These are phyloP conservation scores for Pangasius sanitwongsei DNA, from an alignment of 2,797 vertebrate genomes.

Conservation along the genomic window DNA sequence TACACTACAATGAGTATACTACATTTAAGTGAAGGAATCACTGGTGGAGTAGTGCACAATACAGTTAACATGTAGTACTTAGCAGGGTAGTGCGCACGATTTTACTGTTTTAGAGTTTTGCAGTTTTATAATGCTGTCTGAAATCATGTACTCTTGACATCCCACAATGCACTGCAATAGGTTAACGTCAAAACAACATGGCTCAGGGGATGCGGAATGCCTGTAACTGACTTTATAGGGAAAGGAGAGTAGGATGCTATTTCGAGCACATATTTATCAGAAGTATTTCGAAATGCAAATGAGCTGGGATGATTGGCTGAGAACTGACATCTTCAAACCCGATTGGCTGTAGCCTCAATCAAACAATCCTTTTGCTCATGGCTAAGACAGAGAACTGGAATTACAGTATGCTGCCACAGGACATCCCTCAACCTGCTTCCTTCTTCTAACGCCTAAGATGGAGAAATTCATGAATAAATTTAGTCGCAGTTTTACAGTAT, in stretches of 20 bases:
- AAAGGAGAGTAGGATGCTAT: background rate
- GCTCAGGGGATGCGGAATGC: background rate
- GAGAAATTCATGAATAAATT: background rate
- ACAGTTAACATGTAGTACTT: background rate
- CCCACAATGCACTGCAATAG: background rate
- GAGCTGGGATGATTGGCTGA: conserved; percentile 48
- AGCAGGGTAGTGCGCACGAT: background rate
- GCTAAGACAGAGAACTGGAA: conserved; percentile 25
- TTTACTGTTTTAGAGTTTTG: background rate
- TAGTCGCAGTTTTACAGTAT: background rate
- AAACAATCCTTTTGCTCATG: conserved; percentile 5
- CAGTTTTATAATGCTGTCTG: background rate
- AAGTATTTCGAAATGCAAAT: background rate
- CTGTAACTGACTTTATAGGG: background rate
- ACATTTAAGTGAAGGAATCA: background rate
- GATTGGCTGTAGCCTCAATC: conserved; percentile 5
- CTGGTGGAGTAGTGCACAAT: background rate
- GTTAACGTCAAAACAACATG: background rate
- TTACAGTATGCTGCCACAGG: conserved; percentile 20
- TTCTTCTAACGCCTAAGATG: background rate
- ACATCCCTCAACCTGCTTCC: conserved; percentile 1
- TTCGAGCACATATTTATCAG: background rate
- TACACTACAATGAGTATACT: background rate
- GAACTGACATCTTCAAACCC: conserved; percentile 28
- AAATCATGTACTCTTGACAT: background rate